Evolutionary conservation across 2,113 vertebrate genomes (phyloP).

Genomic region (Osmerus mordax): DNA sequence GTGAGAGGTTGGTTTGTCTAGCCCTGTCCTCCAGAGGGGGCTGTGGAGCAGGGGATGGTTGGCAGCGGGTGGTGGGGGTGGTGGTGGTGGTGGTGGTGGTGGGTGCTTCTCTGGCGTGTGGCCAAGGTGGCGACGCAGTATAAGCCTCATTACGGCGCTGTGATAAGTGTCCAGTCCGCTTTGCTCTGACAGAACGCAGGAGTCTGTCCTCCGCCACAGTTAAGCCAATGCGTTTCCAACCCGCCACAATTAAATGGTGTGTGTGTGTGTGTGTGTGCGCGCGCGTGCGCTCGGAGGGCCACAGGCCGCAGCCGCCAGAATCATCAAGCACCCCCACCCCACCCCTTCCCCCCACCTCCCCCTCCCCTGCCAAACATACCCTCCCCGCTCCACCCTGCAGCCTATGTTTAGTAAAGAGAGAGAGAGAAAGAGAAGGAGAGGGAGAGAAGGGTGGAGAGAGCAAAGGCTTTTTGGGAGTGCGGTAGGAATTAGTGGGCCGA

Average conservation of each 20-base stretch:
- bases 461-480: constrained; percentile 54
- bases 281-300: constrained; percentile 12
- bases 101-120: constrained; percentile 33
- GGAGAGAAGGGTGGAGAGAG: constrained; percentile 9
- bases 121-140: constrained; percentile 56
- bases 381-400: constrained; percentile 39
- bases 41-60: constrained; percentile 46
- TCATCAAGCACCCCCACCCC: constrained; percentile 43
- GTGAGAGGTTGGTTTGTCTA: constrained; percentile 41
- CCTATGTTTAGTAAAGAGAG: constrained; percentile 59
- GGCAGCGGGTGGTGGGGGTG: constrained; percentile 30
- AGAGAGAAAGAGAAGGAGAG: constrained; percentile 21
- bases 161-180: constrained; percentile 68
- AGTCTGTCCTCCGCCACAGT: constrained; percentile 59
- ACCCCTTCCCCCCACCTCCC: constrained; percentile 35
- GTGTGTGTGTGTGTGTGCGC: constrained; percentile 19
- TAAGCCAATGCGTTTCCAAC: constrained; percentile 64
- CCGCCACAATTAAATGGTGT: constrained; percentile 56
- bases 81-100: constrained; percentile 34
- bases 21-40: constrained; percentile 66
- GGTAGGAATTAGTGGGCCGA: constrained; percentile 65
- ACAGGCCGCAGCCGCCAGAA: constrained; percentile 40
- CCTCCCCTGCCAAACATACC: constrained; percentile 24
- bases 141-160: constrained; percentile 69
- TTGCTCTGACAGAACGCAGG: constrained; percentile 64